Conservation (phyloP, 1,140 invertebrate genomes). For the Lepidurus arcticus region DNA sequence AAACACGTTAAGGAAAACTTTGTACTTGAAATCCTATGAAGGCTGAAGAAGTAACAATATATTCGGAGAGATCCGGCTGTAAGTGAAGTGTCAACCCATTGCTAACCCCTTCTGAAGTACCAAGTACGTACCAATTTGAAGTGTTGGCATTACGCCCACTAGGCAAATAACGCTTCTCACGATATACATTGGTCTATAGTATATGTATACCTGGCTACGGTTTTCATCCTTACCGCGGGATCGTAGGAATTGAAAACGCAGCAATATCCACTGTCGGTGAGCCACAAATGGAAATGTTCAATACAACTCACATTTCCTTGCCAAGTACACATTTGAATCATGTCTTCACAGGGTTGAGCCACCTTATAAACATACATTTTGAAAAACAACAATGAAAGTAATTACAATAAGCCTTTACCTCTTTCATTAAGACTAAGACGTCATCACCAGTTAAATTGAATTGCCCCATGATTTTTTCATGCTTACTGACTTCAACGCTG, state of each 20-base stretch:
- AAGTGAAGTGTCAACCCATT: background rate
- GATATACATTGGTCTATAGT: background rate
- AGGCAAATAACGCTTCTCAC: background rate
- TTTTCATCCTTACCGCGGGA: background rate
- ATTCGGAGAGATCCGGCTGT: background rate
- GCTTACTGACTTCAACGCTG: background rate
- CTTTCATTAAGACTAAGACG: background rate
- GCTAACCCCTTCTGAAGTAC: background rate
- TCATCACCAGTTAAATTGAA: background rate
- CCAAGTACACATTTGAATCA: constrained; percentile 53
- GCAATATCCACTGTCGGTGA: constrained; percentile 48
- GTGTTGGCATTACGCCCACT: background rate
- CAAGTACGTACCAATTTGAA: background rate
- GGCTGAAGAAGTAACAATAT: background rate
- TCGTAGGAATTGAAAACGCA: constrained; percentile 41
- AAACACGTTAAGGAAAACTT: too few relatives aligned
- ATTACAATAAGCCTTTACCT: background rate
- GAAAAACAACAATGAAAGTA: background rate
- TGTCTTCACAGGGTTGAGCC: constrained; percentile 31
- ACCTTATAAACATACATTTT: background rate
- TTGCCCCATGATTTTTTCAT: background rate
- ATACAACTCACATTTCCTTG: constrained; percentile 55
- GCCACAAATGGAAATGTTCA: constrained; percentile 52
- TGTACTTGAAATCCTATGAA: background rate
- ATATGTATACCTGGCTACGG: background rate